A percentile compares a stretch with the other conserved stretches of the same genome.
Conservation (phyloP, 2,113 vertebrate genomes). For the Menidia beryllina region DNA sequence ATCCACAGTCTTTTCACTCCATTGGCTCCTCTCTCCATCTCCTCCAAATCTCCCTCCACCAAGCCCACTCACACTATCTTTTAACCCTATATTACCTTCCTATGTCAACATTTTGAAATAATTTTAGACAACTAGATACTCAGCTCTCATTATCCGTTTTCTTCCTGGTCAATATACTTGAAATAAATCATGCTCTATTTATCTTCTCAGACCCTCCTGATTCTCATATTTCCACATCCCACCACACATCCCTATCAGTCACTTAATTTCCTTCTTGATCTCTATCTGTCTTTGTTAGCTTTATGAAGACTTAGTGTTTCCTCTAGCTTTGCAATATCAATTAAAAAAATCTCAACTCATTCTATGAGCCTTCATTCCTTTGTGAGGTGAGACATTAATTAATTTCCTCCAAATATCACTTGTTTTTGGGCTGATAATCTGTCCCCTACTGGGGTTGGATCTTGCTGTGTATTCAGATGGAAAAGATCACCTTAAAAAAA, state of each 20-base stretch:
- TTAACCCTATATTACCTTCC: constrained; percentile 19
- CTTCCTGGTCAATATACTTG: constrained; percentile 38
- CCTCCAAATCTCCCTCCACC: constrained; percentile 22
- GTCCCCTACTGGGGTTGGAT: background rate
- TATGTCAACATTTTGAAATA: constrained; percentile 19
- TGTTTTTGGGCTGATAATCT: constrained; percentile 46
- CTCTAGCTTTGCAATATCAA: constrained; percentile 57
- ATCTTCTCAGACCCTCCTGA: constrained; percentile 21
- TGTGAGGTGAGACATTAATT: constrained; percentile 29
- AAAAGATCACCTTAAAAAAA: constrained; percentile 36
- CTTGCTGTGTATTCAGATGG: constrained; percentile 20
- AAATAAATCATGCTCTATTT: constrained; percentile 44
- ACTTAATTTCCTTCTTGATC: constrained; percentile 48
- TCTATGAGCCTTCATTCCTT: constrained; percentile 55
- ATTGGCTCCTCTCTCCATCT: constrained; percentile 54
- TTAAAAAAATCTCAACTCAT: constrained; percentile 44
- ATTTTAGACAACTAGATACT: constrained; percentile 32
- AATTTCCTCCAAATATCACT: constrained; percentile 28
- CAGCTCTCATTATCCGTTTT: constrained; percentile 17
- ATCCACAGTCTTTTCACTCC: constrained; percentile 67
- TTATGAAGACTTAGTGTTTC: constrained; percentile 50
- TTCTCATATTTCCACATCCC: constrained; percentile 17
- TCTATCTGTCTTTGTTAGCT: constrained; percentile 59
- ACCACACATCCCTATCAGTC: constrained; percentile 26
- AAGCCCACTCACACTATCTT: constrained; percentile 11